phyloP scores from a whole-genome alignment of 30 jellyfish, hydroid and myxozoan genomes.

The Turritopsis rubra region DNA sequence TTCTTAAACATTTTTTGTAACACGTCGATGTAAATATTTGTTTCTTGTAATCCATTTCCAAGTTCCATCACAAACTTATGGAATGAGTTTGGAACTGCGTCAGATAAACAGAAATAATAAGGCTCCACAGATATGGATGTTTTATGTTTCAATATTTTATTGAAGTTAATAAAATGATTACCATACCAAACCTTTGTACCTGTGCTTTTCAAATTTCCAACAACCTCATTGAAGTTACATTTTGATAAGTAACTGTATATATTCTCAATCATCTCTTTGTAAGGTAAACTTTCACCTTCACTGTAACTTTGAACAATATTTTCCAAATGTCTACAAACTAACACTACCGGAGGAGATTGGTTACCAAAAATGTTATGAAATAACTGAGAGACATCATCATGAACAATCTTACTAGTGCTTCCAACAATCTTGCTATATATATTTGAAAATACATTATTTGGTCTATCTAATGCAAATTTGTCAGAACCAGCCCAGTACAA shows the following conservation, averaged over 20 bases:
- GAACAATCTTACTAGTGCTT: background rate
- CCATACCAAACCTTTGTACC: constrained; percentile 20
- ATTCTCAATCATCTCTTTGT: background rate
- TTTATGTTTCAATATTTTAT: background rate
- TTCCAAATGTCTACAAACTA: constrained; percentile 9
- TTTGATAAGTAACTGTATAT: background rate
- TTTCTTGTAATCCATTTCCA: background rate
- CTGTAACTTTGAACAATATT: background rate
- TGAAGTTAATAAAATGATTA: background rate
- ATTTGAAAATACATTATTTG: background rate
- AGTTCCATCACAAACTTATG: background rate
- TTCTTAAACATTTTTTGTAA: constrained; percentile 25
- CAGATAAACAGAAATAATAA: background rate
- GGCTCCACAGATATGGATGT: constrained; percentile 2
- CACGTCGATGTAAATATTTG: constrained; percentile 23
- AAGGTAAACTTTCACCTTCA: constrained; percentile 6
- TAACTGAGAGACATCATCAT: background rate
- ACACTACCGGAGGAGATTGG: constrained; percentile 1
- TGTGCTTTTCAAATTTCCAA: background rate
- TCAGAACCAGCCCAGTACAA: constrained; percentile 39
- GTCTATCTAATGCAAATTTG: background rate
- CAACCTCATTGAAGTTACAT: background rate
- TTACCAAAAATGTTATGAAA: background rate
- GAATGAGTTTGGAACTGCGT: background rate
- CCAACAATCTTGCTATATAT: background rate